Conservation (phyloP, 2,797 vertebrate genomes). For the Rhinophrynus dorsalis region DNA sequence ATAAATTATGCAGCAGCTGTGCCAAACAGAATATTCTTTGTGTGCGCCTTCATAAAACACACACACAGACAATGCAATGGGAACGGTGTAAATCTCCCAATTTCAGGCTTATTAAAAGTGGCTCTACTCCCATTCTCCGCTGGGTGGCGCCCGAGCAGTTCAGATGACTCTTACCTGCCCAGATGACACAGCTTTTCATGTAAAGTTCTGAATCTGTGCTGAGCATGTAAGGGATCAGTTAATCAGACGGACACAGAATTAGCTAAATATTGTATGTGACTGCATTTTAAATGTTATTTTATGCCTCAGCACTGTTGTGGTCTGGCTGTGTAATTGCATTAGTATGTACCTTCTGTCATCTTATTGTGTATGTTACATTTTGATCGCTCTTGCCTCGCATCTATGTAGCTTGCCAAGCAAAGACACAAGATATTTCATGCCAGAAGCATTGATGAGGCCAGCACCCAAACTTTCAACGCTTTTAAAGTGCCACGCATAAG, state of each 20-base stretch:
- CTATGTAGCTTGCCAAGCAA: conserved; percentile 27
- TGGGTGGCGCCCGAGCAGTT: conserved; percentile 41
- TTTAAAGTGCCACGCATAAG: conserved; percentile 35
- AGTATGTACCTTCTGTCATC: conserved; percentile 39
- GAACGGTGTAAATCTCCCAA: too few species aligned
- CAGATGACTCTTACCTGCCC: conserved; percentile 15
- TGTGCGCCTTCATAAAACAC: too few species aligned
- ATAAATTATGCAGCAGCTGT: too few species aligned
- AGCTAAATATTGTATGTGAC: conserved; percentile 47
- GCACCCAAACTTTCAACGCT: conserved; percentile 32
- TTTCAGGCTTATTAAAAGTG: too few species aligned
- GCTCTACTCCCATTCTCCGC: not conserved
- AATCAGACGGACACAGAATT: conserved; percentile 40
- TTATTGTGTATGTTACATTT: conserved; percentile 31
- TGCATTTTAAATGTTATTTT: conserved; percentile 46
- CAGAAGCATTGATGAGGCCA: conserved; percentile 37
- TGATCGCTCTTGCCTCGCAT: conserved; percentile 14
- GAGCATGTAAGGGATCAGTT: conserved; percentile 34
- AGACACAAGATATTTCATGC: conserved; percentile 17
- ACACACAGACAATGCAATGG: too few species aligned
- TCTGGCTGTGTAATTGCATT: conserved; percentile 44
- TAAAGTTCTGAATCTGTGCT: not conserved
- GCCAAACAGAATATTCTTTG: too few species aligned
- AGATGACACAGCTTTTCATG: not conserved
- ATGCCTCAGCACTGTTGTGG: conserved; percentile 37